Evolutionary conservation across 2,888 invertebrate species (phyloP).

Genomic region (Autographa pulchrina): DNA sequence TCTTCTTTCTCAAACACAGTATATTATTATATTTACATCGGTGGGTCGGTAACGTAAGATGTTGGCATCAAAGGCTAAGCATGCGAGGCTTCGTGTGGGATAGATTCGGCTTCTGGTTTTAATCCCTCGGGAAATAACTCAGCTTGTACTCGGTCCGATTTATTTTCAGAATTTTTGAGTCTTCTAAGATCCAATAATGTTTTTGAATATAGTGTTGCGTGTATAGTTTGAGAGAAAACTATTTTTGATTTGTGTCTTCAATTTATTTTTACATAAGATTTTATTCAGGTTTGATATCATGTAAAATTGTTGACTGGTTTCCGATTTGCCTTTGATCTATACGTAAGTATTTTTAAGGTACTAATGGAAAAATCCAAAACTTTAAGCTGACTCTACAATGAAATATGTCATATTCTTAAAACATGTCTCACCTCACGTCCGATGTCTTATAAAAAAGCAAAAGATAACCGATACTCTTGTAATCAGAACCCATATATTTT

Average conservation of each 20-base stretch:
- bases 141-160: constrained; percentile 44
- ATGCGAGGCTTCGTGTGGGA: constrained; percentile 38
- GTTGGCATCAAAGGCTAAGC: constrained; percentile 31
- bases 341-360: no score
- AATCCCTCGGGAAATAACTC: constrained; percentile 56
- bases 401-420: no score
- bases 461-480: neutral
- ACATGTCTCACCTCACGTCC: no score
- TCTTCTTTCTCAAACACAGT: constrained; percentile 18
- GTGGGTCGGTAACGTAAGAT: constrained; percentile 17
- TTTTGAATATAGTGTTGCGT: constrained; percentile 25
- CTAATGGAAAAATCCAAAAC: no score
- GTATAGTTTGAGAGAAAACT: constrained; percentile 27
- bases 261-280: neutral
- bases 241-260: constrained; percentile 29
- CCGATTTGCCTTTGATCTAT: no score
- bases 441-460: neutral
- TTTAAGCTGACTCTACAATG: neutral
- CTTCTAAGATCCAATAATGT: constrained; percentile 44
- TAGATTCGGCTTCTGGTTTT: constrained; percentile 37
- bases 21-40: constrained; percentile 21
- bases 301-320: no score
- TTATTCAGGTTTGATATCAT: neutral
- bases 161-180: constrained; percentile 50
- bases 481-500: constrained; percentile 23